Evolutionary conservation across 1,140 invertebrate genomes (phyloP).

Genomic region (Euura lappo): DNA sequence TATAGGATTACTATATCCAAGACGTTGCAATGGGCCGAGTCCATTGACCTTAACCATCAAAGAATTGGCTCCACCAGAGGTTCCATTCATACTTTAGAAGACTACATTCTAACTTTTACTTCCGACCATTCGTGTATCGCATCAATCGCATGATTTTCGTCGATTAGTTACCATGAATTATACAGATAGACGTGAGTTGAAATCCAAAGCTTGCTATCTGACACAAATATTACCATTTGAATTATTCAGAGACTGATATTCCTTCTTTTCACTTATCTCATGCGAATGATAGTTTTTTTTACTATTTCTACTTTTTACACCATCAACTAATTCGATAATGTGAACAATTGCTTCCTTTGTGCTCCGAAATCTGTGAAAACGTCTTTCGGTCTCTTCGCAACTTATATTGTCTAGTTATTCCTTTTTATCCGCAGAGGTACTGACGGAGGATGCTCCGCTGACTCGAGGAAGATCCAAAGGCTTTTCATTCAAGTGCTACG

Average conservation of each 20-base stretch:
- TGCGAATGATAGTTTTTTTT: too few relatives aligned
- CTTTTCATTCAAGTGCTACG: slow-evolving; percentile 44
- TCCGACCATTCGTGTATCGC: too few relatives aligned
- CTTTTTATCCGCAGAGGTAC: slow-evolving; percentile 33
- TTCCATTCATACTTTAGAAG: too few relatives aligned
- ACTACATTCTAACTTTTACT: too few relatives aligned
- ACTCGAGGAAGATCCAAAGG: slow-evolving; percentile 44
- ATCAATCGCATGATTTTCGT: not conserved
- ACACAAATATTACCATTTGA: too few relatives aligned
- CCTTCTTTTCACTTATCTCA: too few relatives aligned
- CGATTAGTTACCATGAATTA: slow-evolving; percentile 2
- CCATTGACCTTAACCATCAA: not conserved
- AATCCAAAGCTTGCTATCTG: not conserved
- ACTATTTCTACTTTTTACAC: too few relatives aligned
- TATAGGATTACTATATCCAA: not conserved
- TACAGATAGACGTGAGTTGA: not conserved
- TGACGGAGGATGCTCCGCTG: slow-evolving; percentile 52
- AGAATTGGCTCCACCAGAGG: not conserved
- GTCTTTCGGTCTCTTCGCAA: too few relatives aligned
- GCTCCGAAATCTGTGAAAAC: too few relatives aligned
- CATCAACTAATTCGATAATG: too few relatives aligned
- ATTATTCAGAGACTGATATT: too few relatives aligned
- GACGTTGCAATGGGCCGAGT: not conserved
- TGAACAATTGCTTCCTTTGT: too few relatives aligned
- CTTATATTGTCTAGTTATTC: not conserved